Percentiles rank a stretch among this genome's conserved stretches.
phyloP scores from a whole-genome alignment of 2,888 invertebrate species.

The Drosophila kanekoi region DNA sequence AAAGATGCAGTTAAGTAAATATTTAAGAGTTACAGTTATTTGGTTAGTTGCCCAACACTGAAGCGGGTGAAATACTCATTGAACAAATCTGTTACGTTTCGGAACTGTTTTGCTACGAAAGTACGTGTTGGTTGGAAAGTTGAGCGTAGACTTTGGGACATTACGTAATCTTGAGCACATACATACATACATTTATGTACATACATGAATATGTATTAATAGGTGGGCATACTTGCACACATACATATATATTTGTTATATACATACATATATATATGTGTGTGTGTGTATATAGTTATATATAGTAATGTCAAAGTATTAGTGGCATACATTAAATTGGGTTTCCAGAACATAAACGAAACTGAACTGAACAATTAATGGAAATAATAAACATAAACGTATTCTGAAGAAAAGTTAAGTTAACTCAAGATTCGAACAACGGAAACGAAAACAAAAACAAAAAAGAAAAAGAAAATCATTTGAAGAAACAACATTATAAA shows the following conservation, averaged over 20 bases:
- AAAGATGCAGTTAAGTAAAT: slow-evolving; percentile 25
- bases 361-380: slow-evolving; percentile 4
- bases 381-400: slow-evolving; percentile 13
- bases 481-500: slow-evolving; percentile 47
- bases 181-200: slow-evolving; percentile 77
- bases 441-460: slow-evolving; percentile 18
- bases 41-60: slow-evolving; percentile 11
- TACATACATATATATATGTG: background rate
- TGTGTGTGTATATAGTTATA: slow-evolving; percentile 13
- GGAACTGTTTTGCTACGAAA: slow-evolving; percentile 10
- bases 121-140: slow-evolving; percentile 28
- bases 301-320: slow-evolving; percentile 68
- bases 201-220: slow-evolving; percentile 63
- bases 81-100: slow-evolving; percentile 23
- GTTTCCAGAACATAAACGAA: slow-evolving; percentile 31
- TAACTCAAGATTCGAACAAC: slow-evolving; percentile 42
- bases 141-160: slow-evolving; percentile 60
- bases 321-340: slow-evolving; percentile 77
- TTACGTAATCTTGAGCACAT: slow-evolving; percentile 72
- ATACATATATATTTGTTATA: slow-evolving; percentile 65
- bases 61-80: slow-evolving; percentile 6
- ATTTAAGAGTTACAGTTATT: slow-evolving; percentile 15
- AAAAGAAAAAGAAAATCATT: too few species aligned
- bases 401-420: slow-evolving; percentile 38
- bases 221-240: slow-evolving; percentile 54